Base-by-base conservation (phyloP, 2,113 vertebrate genomes). In the Trochalopteron elliotii region DNA sequence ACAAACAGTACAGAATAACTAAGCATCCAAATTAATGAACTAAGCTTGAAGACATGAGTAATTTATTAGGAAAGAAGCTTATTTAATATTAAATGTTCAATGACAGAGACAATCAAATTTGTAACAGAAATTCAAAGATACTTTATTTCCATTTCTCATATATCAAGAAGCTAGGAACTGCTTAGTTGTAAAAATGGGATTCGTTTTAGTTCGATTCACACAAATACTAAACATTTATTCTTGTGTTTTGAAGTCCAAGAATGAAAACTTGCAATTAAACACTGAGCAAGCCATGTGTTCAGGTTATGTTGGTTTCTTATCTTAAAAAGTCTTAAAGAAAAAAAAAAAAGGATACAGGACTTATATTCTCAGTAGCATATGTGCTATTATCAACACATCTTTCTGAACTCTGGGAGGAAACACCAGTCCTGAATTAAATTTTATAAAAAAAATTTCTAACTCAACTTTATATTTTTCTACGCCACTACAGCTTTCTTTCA, bases 401-500 rank as follows among this genome's bases (percentile, higher is more conserved):
- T 95, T 98, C 90, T 98, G 97, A 97, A 98, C 97, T 97, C 95
- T 98, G 97, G 97, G 91, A 97, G 93, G 96, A 97, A 97, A 98
- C 94, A 97, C 97, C 96, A 98, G 98, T 98, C 96, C 98, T 98
- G 97, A 98, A 98, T 97, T 98, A 97, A 97, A 94, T 97, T 97
- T 98, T 98, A 98, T 96, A 95, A 97, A 96, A 96, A 96, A 78
- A 80, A 42, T 5, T 5, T 96, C 98, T 98, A 98, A 98, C 97
- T 98, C 97, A 98, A 97, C 97, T 98, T 98, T 98, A 97, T 98
- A 98, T 98, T 98, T 98, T 98, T 98, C 98, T 99, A 99, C 97
- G 98, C 98, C 99, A 99, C 99, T 99, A 99, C 98, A 98, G 98
- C 98, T 99, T 99, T 99, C 99, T 99, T 99, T 99, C 99, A 99